These are phyloP conservation scores for Macrophya alboannulata DNA, from an alignment of 2,888 invertebrate species.

Conservation along the genomic window DNA sequence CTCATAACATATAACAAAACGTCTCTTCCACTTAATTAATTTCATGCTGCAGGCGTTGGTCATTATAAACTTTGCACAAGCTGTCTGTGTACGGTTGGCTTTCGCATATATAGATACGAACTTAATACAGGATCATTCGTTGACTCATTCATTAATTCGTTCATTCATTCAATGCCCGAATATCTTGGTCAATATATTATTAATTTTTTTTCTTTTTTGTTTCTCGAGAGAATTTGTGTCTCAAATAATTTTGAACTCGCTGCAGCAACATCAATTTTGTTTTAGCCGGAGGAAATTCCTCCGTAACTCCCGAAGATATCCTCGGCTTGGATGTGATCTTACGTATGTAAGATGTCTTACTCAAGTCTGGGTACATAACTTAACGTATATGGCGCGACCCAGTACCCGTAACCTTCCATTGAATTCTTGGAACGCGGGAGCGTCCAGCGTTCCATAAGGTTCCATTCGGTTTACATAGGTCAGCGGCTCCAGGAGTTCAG, in stretches of 20 bases:
- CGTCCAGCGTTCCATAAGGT: slow-evolving; percentile 69
- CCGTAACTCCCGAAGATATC: neutral
- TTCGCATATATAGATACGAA: neutral
- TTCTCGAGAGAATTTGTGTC: neutral
- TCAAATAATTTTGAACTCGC: neutral
- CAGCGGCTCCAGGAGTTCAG: slow-evolving; percentile 23
- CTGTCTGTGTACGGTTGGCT: neutral
- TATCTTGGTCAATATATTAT: neutral
- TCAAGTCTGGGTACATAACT: slow-evolving; percentile 25
- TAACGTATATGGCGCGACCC: slow-evolving; percentile 60
- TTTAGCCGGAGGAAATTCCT: neutral
- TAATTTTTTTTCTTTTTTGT: too few species aligned
- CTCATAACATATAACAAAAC: neutral
- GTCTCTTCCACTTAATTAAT: slow-evolving; percentile 1
- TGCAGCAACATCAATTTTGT: neutral
- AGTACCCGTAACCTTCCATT: slow-evolving; percentile 71
- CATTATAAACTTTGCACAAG: neutral
- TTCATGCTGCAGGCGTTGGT: neutral
- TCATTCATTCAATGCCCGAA: neutral
- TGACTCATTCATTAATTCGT: neutral
- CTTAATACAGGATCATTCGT: neutral
- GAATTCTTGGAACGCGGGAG: slow-evolving; percentile 70
- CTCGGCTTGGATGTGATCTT: neutral
- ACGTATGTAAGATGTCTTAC: neutral
- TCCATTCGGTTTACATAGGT: slow-evolving; percentile 51